phyloP scores from a whole-genome alignment of 2,888 invertebrate genomes.

The Nymphalis c-album region DNA sequence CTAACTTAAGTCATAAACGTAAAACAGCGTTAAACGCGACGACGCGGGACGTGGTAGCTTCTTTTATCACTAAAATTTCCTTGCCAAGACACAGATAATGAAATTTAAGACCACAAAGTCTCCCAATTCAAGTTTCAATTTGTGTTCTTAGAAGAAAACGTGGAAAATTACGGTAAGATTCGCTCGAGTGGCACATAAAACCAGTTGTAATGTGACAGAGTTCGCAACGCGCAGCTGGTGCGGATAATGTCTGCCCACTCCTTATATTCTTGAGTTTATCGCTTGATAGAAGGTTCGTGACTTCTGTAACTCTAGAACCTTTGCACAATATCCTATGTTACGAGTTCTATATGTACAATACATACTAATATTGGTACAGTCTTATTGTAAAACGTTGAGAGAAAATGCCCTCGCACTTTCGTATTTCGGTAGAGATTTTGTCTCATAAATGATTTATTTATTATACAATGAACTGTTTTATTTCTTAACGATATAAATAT shows the following conservation, averaged over 20 bases:
- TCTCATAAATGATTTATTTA: too few species aligned
- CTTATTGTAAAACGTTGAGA: neutral
- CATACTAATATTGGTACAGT: neutral
- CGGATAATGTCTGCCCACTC: slow-evolving; percentile 40
- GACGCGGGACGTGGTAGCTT: slow-evolving; percentile 18
- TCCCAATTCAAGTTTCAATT: slow-evolving; percentile 36
- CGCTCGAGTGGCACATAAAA: slow-evolving; percentile 50
- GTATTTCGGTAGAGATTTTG: too few species aligned
- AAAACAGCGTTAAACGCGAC: slow-evolving; percentile 21
- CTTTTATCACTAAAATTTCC: slow-evolving; percentile 26
- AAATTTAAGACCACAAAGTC: slow-evolving; percentile 31
- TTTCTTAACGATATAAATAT: too few species aligned
- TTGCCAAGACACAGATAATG: slow-evolving; percentile 29
- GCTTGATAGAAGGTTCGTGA: slow-evolving; percentile 12
- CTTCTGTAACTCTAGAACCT: slow-evolving; percentile 7
- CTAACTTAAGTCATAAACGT: slow-evolving; percentile 27
- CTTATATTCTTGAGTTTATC: slow-evolving; percentile 26
- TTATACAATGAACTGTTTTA: too few species aligned
- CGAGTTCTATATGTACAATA: too few species aligned
- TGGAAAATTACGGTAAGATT: slow-evolving; percentile 28
- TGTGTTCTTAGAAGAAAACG: slow-evolving; percentile 30
- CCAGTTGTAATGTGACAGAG: slow-evolving; percentile 66
- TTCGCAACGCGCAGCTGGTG: slow-evolving; percentile 61
- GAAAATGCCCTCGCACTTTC: neutral
- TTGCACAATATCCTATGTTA: neutral